Evolutionary conservation across 1,140 invertebrate genomes (phyloP).

Genomic region (Euura saliciscinereae): DNA sequence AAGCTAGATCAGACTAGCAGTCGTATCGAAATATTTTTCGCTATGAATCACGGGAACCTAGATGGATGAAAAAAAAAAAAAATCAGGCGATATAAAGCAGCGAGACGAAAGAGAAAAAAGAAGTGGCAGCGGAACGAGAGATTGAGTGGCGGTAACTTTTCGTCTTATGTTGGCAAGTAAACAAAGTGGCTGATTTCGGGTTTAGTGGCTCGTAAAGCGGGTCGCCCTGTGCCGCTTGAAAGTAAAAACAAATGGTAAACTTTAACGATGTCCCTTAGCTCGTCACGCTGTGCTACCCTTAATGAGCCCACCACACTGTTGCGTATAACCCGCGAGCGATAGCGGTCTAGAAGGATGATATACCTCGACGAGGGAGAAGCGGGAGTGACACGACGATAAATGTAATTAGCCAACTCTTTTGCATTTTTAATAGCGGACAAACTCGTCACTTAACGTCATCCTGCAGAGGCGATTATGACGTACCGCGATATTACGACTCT

Average conservation of each 20-base stretch:
- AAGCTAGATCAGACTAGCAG: too few relatives aligned
- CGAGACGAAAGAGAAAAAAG: neutral
- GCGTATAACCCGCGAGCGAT: neutral
- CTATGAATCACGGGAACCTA: too few relatives aligned
- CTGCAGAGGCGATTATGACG: too few relatives aligned
- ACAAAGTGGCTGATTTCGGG: conserved; percentile 3
- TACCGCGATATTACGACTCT: too few relatives aligned
- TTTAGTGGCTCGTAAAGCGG: neutral
- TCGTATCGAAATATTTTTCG: too few relatives aligned
- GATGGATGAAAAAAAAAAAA: too few relatives aligned
- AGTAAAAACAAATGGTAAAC: conserved; percentile 1
- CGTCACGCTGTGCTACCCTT: neutral
- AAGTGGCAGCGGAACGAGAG: neutral
- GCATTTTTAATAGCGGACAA: neutral
- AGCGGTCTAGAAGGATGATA: neutral
- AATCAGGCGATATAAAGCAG: too few relatives aligned
- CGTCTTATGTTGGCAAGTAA: neutral
- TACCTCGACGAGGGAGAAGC: neutral
- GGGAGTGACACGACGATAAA: neutral
- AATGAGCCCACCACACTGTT: neutral
- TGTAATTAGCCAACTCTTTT: neutral
- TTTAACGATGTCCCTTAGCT: conserved; percentile 2
- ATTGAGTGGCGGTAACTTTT: conserved; percentile 1
- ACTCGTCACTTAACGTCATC: too few relatives aligned
- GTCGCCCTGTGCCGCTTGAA: neutral